Percentiles rank a stretch among this genome's conserved stretches.
These are phyloP conservation scores for Papilio gigon DNA, from an alignment of 2,888 invertebrate species.

Conservation along the genomic window DNA sequence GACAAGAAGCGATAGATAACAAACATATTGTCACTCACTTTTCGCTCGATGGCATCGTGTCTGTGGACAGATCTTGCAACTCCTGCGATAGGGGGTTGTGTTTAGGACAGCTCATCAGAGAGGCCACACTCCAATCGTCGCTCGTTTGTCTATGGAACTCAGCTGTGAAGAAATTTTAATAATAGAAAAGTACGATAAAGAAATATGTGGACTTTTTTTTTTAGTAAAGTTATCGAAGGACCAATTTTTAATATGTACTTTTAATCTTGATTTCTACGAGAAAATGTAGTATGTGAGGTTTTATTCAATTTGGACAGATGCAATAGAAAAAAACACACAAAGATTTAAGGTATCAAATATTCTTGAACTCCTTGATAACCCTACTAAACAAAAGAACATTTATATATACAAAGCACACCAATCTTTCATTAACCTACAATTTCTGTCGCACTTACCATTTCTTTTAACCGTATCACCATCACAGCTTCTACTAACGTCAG, in stretches of 20 bases:
- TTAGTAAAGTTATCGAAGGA: background rate
- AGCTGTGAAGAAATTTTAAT: conserved; percentile 45
- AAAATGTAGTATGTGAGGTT: too few relatives aligned
- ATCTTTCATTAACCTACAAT: background rate
- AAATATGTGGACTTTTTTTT: background rate
- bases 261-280: too few relatives aligned
- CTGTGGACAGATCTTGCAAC: conserved; percentile 55
- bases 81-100: conserved; percentile 72
- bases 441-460: conserved; percentile 55
- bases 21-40: conserved; percentile 64
- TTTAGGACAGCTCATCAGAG: conserved; percentile 88
- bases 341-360: too few relatives aligned
- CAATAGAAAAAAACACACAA: too few relatives aligned
- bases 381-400: too few relatives aligned
- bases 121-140: conserved; percentile 87
- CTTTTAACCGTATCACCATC: conserved; percentile 69
- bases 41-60: conserved; percentile 74
- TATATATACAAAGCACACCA: too few relatives aligned
- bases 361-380: too few relatives aligned
- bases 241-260: too few relatives aligned
- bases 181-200: background rate
- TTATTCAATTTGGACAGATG: too few relatives aligned
- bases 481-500: conserved; percentile 54
- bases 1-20: conserved; percentile 42
- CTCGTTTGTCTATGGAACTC: conserved; percentile 71